Evolutionary conservation across 2,113 vertebrate species (phyloP), one percentile per base, ranked within the genome.

Genomic region (Rhombomys opimus): DNA sequence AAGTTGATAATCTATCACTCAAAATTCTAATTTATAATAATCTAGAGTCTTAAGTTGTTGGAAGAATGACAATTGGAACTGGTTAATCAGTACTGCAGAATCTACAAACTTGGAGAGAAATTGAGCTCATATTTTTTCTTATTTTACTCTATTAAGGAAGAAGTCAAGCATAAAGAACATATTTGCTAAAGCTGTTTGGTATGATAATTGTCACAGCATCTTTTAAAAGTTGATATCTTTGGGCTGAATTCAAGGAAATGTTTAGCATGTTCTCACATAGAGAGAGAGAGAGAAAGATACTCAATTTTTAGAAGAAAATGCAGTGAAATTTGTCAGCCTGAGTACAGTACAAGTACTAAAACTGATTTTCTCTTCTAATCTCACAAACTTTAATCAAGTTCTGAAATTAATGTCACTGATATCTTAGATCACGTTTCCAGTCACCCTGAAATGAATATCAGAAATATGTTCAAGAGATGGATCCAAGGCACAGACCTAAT

Each of bases 351-450:
- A 91, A 3, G 18, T 59, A 35, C 10, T 22, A 59, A n/a, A 46
- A 81, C 20, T 61, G 50, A 86, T 61, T 81, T 86, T 81, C 91
- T 75, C 88, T 65, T 93, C 82, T 95, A 95, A 87, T 95, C 94
- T 97, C 82, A 61, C 30, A 92, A 94, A 89, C 63, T 95, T 95
- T 94, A 97, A 97, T 95, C 92, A 93, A 87, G 41, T 93, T 95
- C 89, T 96, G 7, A 84, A 95, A 95, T 95, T 97, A 94, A 94
- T 93, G 61, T 3, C 17, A 17, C 52, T 77, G 91, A 82, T 97
- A 96, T 96, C 95, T 95, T 87, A 84, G 77, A 93, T 96, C 82
- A 94, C 77, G 84, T 57, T 96, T 91, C 81, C 41, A 97, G 92
- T 94, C 90, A 96, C 67, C 86, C 32, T 70, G 23, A 90, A 91